Evolutionary conservation across 2,888 invertebrate genomes (phyloP).

Genomic region (Caradrina clavipalpis): DNA sequence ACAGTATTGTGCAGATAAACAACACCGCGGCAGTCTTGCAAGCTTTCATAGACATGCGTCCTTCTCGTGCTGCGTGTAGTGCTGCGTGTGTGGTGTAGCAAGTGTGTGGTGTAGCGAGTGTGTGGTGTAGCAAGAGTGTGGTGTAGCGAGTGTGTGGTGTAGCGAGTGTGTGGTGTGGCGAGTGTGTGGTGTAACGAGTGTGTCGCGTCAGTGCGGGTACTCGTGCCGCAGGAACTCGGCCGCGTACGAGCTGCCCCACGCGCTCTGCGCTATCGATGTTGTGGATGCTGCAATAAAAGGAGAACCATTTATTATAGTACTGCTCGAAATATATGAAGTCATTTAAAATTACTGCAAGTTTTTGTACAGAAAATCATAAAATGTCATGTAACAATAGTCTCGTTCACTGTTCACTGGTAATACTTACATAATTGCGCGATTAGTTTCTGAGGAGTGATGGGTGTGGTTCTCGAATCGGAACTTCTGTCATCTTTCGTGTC

Average conservation of each 20-base stretch:
- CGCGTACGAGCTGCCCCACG: conserved; percentile 81
- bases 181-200: no score
- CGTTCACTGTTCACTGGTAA: no score
- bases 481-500: conserved; percentile 74
- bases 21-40: not conserved
- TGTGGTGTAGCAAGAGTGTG: no score
- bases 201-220: conserved; percentile 63
- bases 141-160: no score
- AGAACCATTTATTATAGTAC: not conserved
- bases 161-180: no score
- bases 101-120: no score
- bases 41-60: no score
- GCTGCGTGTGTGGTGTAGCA: no score
- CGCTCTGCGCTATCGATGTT: conserved; percentile 66
- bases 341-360: not conserved
- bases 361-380: no score
- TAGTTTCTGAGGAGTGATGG: conserved; percentile 72
- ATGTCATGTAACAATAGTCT: no score
- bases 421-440: conserved; percentile 74
- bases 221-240: conserved; percentile 73
- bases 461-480: conserved; percentile 68
- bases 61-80: no score
- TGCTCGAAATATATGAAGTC: not conserved
- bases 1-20: no score
- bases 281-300: conserved; percentile 64